Percentiles rank a stretch among this genome's conserved stretches.
Evolutionary conservation across 2,797 vertebrate species (phyloP).

Genomic region (Argya squamiceps): DNA sequence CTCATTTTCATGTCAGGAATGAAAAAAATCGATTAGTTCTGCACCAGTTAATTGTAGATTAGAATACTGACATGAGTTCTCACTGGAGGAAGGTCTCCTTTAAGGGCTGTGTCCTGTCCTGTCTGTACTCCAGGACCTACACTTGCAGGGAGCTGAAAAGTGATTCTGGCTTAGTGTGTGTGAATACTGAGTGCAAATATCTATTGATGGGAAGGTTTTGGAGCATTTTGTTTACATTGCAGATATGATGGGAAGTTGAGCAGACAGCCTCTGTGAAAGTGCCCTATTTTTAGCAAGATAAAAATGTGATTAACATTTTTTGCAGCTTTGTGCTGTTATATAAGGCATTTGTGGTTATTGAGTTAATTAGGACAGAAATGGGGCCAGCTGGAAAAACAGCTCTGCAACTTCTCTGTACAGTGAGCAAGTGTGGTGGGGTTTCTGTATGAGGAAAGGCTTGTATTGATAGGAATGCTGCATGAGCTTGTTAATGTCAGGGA

Average conservation of each 20-base stretch:
- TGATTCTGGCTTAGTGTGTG: not conserved
- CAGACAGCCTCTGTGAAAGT: not conserved
- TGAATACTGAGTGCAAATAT: not conserved
- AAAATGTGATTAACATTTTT: constrained; percentile 18
- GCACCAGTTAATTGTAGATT: not conserved
- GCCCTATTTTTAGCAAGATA: constrained; percentile 19
- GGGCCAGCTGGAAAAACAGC: not conserved
- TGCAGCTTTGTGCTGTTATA: constrained; percentile 14
- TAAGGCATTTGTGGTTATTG: not conserved
- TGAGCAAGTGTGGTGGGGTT: not conserved
- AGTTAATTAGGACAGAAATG: constrained; percentile 35
- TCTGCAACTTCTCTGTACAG: not conserved
- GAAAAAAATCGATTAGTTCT: not conserved
- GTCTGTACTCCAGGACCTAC: not conserved
- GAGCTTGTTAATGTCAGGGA: not conserved
- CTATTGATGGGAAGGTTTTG: not conserved
- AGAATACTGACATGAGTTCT: not conserved
- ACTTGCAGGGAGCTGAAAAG: not conserved
- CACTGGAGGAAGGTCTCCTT: not conserved
- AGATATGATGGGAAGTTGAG: not conserved
- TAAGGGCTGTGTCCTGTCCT: not conserved
- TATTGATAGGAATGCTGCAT: not conserved
- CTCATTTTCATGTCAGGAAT: not conserved
- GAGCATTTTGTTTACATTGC: not conserved
- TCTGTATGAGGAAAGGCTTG: not conserved